Evolutionary conservation across 2,888 invertebrate species (phyloP), one percentile per base, ranked within the genome.

Genomic region (Torymus auratus): DNA sequence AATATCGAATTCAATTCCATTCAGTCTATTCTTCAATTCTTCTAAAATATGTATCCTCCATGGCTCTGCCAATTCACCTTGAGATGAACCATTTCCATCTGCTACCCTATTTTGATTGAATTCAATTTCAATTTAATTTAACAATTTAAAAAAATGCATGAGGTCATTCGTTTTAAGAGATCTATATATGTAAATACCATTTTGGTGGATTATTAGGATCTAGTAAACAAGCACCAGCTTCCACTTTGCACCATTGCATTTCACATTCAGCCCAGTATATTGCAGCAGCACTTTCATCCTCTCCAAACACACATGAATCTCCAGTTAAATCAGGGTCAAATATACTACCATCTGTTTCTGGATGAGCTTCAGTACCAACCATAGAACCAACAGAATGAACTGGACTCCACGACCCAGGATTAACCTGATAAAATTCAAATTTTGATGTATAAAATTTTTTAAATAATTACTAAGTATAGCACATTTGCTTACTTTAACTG

Each of bases 311-410:
- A 78, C 95, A 96, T 3, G 96, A 96, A 87, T 96, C 94, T 71
- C 93, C 92, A 60, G 92, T 92, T 12, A 92, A 92, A 85, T 94
- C 96, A 4, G 95, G 93, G 92, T 95, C 95, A 90, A 96, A 96
- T 12, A 96, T 94, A 87, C 95, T 94, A 71, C 96, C 95, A 88
- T 96, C 96, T 83, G 95, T 95, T 88, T 96, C 96, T 2, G 96
- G 96, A 89, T 96, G 96, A n/a, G 95, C 96, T 91, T 96, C 96
- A 87, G 95, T 95, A 1, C 96, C 96, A 2, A 93, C 91, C 91
- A 96, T 95, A 28, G 96, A 96, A 12, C 96, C 96, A 11, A 96
- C 96, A 88, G 96, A 96, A 83, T 96, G 93, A n/a, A 96, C 96
- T 17, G 96, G 96, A 87, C 96, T 96, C 96, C 96, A 96, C 50